Conservation (phyloP, 2,888 invertebrate genomes). For the Luperina testacea region DNA sequence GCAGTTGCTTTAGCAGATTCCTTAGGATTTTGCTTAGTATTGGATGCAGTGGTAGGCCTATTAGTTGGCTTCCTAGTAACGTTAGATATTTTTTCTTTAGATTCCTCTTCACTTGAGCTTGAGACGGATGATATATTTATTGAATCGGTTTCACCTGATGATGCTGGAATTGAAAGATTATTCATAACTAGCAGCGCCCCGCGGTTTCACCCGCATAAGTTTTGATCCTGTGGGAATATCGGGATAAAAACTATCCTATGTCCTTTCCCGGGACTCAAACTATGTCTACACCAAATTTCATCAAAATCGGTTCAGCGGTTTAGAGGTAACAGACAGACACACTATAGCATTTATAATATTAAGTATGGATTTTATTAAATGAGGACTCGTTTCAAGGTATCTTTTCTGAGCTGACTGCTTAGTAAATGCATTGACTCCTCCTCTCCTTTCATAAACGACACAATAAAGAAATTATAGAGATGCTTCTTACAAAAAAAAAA, state of each 20-base stretch:
- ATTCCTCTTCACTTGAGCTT: conserved; percentile 68
- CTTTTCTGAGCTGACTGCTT: no score
- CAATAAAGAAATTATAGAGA: neutral
- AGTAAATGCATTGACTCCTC: neutral
- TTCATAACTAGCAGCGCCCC: neutral
- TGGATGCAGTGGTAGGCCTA: conserved; percentile 62
- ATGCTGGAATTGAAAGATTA: conserved; percentile 69
- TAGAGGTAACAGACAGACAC: no score
- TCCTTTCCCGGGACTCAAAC: no score
- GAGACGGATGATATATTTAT: conserved; percentile 72
- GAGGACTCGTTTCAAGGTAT: neutral
- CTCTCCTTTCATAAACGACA: neutral
- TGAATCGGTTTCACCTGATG: conserved; percentile 79
- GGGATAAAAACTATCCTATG: no score
- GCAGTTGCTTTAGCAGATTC: conserved; percentile 13
- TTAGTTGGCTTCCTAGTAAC: conserved; percentile 43
- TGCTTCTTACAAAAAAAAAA: neutral
- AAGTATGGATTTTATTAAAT: neutral
- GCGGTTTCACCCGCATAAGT: no score
- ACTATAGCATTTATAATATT: no score
- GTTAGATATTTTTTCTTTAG: conserved; percentile 49
- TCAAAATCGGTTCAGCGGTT: no score
- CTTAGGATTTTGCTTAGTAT: conserved; percentile 18
- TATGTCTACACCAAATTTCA: no score
- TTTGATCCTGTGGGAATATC: no score